phyloP scores from a whole-genome alignment of 2,797 vertebrate species.

The Enteromius trimaculatus region DNA sequence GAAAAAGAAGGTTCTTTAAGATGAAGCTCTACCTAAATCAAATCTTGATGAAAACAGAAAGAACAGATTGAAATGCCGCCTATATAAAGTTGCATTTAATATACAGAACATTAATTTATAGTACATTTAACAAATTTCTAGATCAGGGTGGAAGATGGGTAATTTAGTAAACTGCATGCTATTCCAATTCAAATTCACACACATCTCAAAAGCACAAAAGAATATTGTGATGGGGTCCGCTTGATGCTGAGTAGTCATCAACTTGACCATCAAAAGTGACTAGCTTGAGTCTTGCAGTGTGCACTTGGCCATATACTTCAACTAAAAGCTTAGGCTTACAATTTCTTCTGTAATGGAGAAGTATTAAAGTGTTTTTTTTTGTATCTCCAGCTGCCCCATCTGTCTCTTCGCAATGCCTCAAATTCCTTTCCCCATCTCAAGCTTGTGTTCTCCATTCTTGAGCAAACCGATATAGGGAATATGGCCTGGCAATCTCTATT shows the following conservation, averaged over 20 bases:
- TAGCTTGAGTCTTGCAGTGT: background rate
- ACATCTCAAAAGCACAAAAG: background rate
- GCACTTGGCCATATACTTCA: background rate
- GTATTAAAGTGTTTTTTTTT: background rate
- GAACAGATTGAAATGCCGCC: background rate
- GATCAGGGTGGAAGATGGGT: background rate
- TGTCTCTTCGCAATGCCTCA: constrained; percentile 31
- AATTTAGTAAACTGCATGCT: background rate
- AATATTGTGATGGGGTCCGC: no score
- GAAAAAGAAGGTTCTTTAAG: background rate
- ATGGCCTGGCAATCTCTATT: constrained; percentile 74
- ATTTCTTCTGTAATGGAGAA: background rate
- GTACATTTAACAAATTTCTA: background rate
- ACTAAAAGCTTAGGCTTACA: background rate
- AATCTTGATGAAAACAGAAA: background rate
- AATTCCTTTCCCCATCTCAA: constrained; percentile 64
- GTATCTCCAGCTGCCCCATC: background rate
- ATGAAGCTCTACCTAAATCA: background rate
- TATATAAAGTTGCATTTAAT: background rate
- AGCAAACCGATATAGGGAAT: constrained; percentile 70
- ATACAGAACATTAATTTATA: background rate
- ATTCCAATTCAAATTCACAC: background rate
- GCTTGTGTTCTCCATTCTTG: constrained; percentile 22
- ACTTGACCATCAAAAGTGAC: background rate
- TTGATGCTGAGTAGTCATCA: background rate